Evolutionary conservation across 2,888 invertebrate species (phyloP).

Genomic region (Anaspis maculata): DNA sequence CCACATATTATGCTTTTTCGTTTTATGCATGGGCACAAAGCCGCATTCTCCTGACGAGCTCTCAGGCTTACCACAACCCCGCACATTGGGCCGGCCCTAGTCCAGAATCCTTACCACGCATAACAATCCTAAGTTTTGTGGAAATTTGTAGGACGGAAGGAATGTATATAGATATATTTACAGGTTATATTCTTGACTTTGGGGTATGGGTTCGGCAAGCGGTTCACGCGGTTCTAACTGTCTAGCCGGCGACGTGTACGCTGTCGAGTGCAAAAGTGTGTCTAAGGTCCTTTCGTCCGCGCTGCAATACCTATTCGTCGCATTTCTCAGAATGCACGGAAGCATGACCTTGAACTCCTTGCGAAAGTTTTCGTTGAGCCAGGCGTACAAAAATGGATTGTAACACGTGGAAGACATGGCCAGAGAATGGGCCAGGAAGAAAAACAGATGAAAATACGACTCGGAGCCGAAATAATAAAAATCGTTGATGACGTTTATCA

Average conservation of each 20-base stretch:
- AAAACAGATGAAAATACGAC: conserved; percentile 77
- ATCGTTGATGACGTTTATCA: conserved; percentile 80
- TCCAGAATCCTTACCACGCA: conserved; percentile 13
- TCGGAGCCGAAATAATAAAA: conserved; percentile 64
- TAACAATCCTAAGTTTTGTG: conserved; percentile 9
- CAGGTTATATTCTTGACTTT: conserved; percentile 28
- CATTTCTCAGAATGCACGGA: conserved; percentile 47
- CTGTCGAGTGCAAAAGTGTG: conserved; percentile 31
- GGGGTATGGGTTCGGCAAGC: conserved; percentile 29
- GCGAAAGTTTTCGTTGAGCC: conserved; percentile 91
- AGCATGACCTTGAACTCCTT: conserved; percentile 78
- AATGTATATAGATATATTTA: conserved; percentile 18
- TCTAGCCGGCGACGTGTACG: conserved; percentile 29
- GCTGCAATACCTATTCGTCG: conserved; percentile 27
- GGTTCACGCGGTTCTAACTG: conserved; percentile 34
- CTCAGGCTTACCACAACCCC: conserved; percentile 4
- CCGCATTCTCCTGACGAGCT: too few relatives aligned
- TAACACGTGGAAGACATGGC: conserved; percentile 94
- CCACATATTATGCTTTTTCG: too few relatives aligned
- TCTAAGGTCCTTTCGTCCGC: conserved; percentile 33
- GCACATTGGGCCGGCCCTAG: too few relatives aligned
- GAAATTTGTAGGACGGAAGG: conserved; percentile 8
- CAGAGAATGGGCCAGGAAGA: conserved; percentile 79
- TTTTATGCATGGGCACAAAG: too few relatives aligned
- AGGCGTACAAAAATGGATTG: conserved; percentile 90